Base-by-base conservation (phyloP, 2,888 invertebrate species). In the Cryptosula pallasiana region DNA sequence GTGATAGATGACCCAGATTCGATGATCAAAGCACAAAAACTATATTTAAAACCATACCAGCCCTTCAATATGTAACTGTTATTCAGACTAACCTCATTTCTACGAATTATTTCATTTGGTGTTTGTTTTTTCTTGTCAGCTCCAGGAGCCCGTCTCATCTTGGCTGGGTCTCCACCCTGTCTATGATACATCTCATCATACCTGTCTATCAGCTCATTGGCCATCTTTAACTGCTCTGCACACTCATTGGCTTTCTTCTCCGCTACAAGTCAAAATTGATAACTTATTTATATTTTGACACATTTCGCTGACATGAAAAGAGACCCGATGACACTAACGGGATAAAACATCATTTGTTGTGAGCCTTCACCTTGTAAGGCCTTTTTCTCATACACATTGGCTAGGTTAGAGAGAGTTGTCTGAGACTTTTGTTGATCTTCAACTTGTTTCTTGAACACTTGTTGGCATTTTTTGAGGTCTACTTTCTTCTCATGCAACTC, bases 361-460 rank as follows among this genome's bases (percentile, higher is more conserved):
- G n/a, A n/a, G n/a, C n/a, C n/a, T n/a, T n/a, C 74, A 80, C 81
- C 79, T 76, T 80, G 79, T 74, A 76, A 79, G 0, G 79, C 78
- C 73, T 78, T 78, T 71, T 76, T 76, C 75, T 81, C 80, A 75
- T 80, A 80, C 75, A 78, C 75, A 55, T 77, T 76, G 71, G 80
- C 77, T 13, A 80, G 75, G 69, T 78, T 77, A 36, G 79, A 71
- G 1, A 78, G 77, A 70, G 80, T 79, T 13, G 77, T 78, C 35
- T 76, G 73, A 0, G 79, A 78, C 69, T 78, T 16, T 23, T 71
- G 45, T 27, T 73, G 71, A 27, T 70, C 70, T 23, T 76, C 75
- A 76, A 79, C 76, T 73, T 78, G 79, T 71, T 78, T 79, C 54
- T 63, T 32, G 20, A 35, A 55, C 35, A 35, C 32, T 69, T 73